Evolutionary conservation across 1,140 invertebrate genomes (phyloP).

Genomic region (Drosophila persimilis): DNA sequence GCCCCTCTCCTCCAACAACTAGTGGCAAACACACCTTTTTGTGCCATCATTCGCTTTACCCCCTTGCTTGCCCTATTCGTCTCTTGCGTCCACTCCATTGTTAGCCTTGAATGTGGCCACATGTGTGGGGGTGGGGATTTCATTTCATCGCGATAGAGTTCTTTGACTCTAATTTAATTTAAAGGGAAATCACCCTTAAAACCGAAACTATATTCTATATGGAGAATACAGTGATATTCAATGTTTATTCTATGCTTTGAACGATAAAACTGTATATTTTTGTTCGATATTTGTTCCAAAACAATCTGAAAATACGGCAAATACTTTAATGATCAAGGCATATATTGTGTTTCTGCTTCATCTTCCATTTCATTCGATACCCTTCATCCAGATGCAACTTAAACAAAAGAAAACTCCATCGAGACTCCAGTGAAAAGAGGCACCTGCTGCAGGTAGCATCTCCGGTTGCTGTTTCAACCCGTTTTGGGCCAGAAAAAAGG

Average conservation of each 20-base stretch:
- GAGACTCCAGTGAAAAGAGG: conserved; percentile 8
- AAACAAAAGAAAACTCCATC: conserved; percentile 59
- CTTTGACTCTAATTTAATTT: not conserved
- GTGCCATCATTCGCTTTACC: not conserved
- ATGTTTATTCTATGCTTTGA: too few species aligned
- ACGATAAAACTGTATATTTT: too few species aligned
- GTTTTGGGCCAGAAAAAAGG: conserved; percentile 10
- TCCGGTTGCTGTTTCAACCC: conserved; percentile 35
- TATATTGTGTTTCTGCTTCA: too few species aligned
- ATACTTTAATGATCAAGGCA: too few species aligned
- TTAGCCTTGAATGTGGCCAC: conserved; percentile 46
- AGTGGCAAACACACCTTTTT: conserved; percentile 24
- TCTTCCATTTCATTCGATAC: conserved; percentile 70
- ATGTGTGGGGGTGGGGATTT: not conserved
- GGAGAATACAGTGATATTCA: too few species aligned
- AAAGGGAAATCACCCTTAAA: not conserved
- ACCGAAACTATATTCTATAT: not conserved
- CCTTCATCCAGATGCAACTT: conserved; percentile 54
- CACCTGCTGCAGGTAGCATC: conserved; percentile 64
- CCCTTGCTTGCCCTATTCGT: not conserved
- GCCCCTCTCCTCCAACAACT: not conserved
- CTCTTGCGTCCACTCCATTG: not conserved
- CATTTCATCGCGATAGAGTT: not conserved
- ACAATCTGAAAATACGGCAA: too few species aligned
- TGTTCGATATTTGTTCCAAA: too few species aligned